Percentiles rank a stretch among this genome's conserved stretches.
phyloP scores from a whole-genome alignment of 1,140 invertebrate genomes.

The Chionoecetes opilio region DNA sequence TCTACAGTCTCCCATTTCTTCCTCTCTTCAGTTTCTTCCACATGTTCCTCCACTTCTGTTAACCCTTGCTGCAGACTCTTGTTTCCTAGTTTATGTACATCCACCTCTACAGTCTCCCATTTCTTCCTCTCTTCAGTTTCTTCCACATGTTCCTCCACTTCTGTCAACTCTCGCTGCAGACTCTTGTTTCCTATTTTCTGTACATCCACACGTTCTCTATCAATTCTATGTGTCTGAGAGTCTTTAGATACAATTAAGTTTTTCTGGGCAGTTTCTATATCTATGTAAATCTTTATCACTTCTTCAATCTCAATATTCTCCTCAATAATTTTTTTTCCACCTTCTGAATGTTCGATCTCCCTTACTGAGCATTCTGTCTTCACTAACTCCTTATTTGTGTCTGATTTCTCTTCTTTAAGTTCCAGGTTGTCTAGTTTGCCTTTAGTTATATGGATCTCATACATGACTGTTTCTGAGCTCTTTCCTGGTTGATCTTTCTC shows the following conservation, averaged over 20 bases:
- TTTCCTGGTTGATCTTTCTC: not conserved
- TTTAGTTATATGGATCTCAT: not conserved
- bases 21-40: not conserved
- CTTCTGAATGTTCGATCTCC: not conserved
- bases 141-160: not conserved
- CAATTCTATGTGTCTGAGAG: not conserved
- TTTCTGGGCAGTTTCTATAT: not conserved
- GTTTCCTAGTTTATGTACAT: not conserved
- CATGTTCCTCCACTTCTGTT: not conserved
- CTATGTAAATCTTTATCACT: not conserved
- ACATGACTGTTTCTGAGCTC: not conserved
- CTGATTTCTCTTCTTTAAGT: not conserved
- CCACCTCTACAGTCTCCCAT: not conserved
- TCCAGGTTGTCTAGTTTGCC: not conserved
- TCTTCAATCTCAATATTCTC: conserved; percentile 20
- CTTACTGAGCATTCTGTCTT: not conserved
- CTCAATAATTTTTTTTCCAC: not conserved
- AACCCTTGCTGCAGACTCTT: too few species aligned
- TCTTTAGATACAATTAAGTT: not conserved
- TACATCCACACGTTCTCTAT: not conserved
- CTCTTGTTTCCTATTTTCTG: not conserved
- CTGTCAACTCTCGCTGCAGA: not conserved
- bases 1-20: too few species aligned
- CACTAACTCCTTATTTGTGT: not conserved
- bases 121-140: not conserved